These are phyloP conservation scores for Chionomys nivalis DNA, from an alignment of 2,113 vertebrate genomes.

Conservation along the genomic window DNA sequence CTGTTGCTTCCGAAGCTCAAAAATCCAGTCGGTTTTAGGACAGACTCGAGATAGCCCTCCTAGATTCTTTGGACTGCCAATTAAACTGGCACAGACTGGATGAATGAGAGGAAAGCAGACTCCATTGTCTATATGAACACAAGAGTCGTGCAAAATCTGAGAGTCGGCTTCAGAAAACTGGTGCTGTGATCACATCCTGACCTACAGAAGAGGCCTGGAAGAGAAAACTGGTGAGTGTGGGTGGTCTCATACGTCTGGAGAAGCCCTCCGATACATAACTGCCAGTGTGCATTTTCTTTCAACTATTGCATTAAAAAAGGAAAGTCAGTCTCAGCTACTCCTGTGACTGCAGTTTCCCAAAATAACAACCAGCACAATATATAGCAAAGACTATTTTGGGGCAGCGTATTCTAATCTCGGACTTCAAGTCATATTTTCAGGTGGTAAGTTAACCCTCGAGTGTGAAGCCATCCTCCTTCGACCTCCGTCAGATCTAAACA, in stretches of 20 bases:
- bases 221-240: too few relatives aligned
- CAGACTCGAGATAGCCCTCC: not conserved
- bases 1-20: not conserved
- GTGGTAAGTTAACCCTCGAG: not conserved
- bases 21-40: conserved; percentile 8
- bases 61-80: not conserved
- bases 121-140: not conserved
- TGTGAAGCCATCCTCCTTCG: not conserved
- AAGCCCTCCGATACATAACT: too few relatives aligned
- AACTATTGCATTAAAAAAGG: not conserved
- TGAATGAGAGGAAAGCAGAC: not conserved
- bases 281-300: not conserved
- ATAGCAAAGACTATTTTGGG: not conserved
- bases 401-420: not conserved
- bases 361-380: not conserved
- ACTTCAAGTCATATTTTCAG: not conserved
- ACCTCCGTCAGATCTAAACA: conserved; percentile 18
- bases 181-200: not conserved
- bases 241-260: not conserved
- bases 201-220: not conserved
- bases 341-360: not conserved
- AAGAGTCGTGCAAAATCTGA: not conserved
- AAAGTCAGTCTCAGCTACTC: not conserved
- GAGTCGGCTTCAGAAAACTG: not conserved
- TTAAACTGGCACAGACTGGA: not conserved